These are phyloP conservation scores for Apotomis betuletana DNA, from an alignment of 2,888 invertebrate species.

Conservation along the genomic window DNA sequence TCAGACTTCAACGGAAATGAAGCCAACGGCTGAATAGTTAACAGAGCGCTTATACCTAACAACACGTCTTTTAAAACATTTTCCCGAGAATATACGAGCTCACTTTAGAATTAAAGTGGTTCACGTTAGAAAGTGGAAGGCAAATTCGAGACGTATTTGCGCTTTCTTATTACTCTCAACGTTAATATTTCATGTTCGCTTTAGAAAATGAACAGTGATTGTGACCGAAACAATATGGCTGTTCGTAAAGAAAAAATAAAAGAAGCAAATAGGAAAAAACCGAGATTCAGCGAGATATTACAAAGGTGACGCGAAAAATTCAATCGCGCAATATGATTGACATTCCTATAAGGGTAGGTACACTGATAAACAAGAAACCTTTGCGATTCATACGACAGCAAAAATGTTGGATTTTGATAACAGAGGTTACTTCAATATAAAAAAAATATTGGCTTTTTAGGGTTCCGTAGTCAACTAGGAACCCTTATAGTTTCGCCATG, in stretches of 20 bases:
- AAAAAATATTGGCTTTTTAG: too few relatives aligned
- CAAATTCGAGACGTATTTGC: slow-evolving; percentile 16
- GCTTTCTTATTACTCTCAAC: slow-evolving; percentile 6
- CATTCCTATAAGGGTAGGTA: not conserved
- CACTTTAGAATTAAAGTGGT: slow-evolving; percentile 8
- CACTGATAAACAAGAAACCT: too few relatives aligned
- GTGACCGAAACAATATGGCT: slow-evolving; percentile 6
- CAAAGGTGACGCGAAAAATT: slow-evolving; percentile 11
- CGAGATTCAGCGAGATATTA: not conserved
- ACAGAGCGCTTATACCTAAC: slow-evolving; percentile 23
- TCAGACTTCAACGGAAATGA: slow-evolving; percentile 31
- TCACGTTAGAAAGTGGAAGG: slow-evolving; percentile 1
- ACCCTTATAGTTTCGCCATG: too few relatives aligned
- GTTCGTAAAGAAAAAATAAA: slow-evolving; percentile 12
- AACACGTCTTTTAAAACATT: slow-evolving; percentile 17
- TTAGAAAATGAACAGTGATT: slow-evolving; percentile 13
- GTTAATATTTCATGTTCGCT: slow-evolving; percentile 6
- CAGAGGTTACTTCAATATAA: too few relatives aligned
- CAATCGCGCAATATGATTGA: not conserved
- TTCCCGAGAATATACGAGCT: slow-evolving; percentile 5
- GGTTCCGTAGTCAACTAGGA: too few relatives aligned
- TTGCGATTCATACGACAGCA: too few relatives aligned
- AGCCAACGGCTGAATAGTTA: slow-evolving; percentile 36
- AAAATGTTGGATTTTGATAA: too few relatives aligned
- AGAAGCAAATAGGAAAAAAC: not conserved